These are phyloP conservation scores for Cydia pomonella DNA, from an alignment of 1,140 invertebrate species.

Conservation along the genomic window DNA sequence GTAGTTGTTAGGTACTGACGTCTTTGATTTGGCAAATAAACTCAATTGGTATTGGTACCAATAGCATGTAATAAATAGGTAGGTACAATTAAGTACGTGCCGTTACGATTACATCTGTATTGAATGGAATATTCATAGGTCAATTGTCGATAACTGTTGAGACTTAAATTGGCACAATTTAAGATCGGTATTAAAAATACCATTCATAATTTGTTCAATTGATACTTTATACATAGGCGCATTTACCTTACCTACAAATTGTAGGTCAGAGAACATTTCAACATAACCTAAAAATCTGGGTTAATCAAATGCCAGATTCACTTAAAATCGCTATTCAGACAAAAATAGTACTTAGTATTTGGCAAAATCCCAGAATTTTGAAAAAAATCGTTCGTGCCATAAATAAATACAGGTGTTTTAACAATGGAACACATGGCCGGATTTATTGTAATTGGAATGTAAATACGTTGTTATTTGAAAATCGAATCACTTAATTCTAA, in stretches of 20 bases:
- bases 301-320: constrained; percentile 2
- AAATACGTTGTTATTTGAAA: not conserved
- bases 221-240: not conserved
- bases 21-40: not conserved
- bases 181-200: not conserved
- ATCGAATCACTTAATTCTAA: not conserved
- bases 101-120: not conserved
- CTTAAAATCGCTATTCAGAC: constrained; percentile 1
- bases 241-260: not conserved
- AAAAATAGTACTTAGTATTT: not conserved
- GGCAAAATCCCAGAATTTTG: not conserved
- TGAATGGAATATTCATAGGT: not conserved
- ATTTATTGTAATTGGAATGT: not conserved
- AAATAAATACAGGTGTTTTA: not conserved
- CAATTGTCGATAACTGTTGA: not conserved
- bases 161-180: not conserved
- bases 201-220: not conserved
- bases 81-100: not conserved
- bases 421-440: not conserved
- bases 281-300: not conserved
- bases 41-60: not conserved
- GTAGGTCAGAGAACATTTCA: too few species aligned
- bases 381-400: not conserved
- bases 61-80: not conserved
- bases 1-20: not conserved